Evolutionary conservation across 2,888 invertebrate genomes (phyloP).

Genomic region (Aphidius colemani): DNA sequence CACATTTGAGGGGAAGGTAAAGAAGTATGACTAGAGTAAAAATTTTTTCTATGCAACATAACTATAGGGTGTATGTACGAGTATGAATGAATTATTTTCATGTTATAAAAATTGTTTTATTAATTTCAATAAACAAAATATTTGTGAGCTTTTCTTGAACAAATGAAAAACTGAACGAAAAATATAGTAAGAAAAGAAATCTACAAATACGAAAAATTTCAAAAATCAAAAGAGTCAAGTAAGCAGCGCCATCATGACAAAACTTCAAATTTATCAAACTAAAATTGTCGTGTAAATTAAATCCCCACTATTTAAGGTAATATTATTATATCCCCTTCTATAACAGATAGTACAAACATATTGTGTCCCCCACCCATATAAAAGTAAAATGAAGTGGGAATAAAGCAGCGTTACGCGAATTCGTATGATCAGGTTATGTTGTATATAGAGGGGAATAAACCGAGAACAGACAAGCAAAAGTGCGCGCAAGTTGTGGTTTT

Average conservation of each 20-base stretch:
- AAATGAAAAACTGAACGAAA: no score
- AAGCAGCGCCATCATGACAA: slow-evolving; percentile 58
- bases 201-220: slow-evolving; percentile 52
- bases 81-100: no score
- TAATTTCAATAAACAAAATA: slow-evolving; percentile 40
- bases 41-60: no score
- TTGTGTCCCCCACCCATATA: slow-evolving; percentile 23
- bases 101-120: no score
- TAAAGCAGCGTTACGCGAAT: slow-evolving; percentile 19
- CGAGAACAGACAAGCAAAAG: slow-evolving; percentile 47
- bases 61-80: no score
- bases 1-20: slow-evolving; percentile 14
- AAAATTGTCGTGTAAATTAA: slow-evolving; percentile 59
- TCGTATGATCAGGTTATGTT: slow-evolving; percentile 13
- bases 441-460: slow-evolving; percentile 16
- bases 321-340: slow-evolving; percentile 31
- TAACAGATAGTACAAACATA: not conserved
- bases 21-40: not conserved
- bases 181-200: slow-evolving; percentile 60
- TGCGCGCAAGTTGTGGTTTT: slow-evolving; percentile 41
- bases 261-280: slow-evolving; percentile 59
- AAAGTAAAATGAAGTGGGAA: slow-evolving; percentile 31
- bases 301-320: slow-evolving; percentile 34
- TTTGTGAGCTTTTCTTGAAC: no score
- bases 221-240: slow-evolving; percentile 54